phyloP scores from a whole-genome alignment of 2,113 vertebrate species.

The Pitta sordida region DNA sequence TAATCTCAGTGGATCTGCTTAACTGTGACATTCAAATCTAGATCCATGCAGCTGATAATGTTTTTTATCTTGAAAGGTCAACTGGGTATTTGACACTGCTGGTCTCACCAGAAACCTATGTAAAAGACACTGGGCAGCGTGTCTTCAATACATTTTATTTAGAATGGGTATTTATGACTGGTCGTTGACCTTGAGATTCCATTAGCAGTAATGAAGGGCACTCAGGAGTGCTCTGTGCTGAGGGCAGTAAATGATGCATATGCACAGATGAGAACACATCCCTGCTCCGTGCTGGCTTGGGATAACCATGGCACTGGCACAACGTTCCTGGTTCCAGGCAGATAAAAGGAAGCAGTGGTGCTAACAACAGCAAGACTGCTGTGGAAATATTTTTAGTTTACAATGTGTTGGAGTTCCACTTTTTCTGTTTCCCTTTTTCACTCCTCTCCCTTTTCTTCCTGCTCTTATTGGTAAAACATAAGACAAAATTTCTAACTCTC shows the following conservation, averaged over 20 bases:
- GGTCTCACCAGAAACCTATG: slow-evolving; percentile 57
- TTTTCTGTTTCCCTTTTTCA: neutral
- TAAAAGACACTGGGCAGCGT: slow-evolving; percentile 56
- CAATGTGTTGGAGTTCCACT: neutral
- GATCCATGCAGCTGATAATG: slow-evolving; percentile 57
- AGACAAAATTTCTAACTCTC: neutral
- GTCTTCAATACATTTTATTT: slow-evolving; percentile 71
- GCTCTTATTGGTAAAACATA: neutral
- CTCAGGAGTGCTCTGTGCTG: neutral
- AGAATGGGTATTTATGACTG: slow-evolving; percentile 68
- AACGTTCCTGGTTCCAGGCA: neutral
- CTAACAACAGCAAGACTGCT: neutral
- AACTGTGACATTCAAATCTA: slow-evolving; percentile 58
- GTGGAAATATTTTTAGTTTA: neutral
- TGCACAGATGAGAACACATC: neutral
- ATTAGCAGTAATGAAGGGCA: slow-evolving; percentile 74
- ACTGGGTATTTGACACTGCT: slow-evolving; percentile 57
- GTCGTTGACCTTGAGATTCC: slow-evolving; percentile 75
- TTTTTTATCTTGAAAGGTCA: slow-evolving; percentile 69
- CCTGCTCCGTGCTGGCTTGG: neutral
- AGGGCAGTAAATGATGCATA: slow-evolving; percentile 58
- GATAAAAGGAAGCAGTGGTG: neutral
- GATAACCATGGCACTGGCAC: neutral
- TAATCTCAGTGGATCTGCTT: slow-evolving; percentile 16
- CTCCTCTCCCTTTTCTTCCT: neutral